phyloP scores from a whole-genome alignment of 2,113 vertebrate genomes.

The Egretta garzetta region DNA sequence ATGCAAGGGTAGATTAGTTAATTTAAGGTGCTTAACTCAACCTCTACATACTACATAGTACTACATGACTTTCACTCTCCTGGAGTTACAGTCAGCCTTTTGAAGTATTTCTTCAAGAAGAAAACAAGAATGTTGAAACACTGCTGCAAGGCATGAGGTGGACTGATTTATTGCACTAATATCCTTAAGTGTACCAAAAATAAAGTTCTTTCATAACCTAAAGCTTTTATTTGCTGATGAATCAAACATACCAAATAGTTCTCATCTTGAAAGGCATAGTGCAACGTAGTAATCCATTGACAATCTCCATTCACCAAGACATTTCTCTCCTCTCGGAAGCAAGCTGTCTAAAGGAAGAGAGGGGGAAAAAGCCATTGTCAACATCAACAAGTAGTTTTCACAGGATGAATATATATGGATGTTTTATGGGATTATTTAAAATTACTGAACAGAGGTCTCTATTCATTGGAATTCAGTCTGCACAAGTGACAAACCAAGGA shows the following conservation, averaged over 20 bases:
- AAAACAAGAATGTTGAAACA: neutral
- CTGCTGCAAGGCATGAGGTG: neutral
- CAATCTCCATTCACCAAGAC: slow-evolving; percentile 96
- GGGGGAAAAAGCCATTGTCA: neutral
- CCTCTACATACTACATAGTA: neutral
- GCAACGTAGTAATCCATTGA: slow-evolving; percentile 96
- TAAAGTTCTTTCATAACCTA: neutral
- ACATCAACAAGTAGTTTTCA: slow-evolving; percentile 9
- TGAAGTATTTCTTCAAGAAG: slow-evolving; percentile 15
- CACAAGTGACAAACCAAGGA: slow-evolving; percentile 8
- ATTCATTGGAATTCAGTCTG: slow-evolving; percentile 11
- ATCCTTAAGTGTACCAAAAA: neutral
- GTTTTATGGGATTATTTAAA: slow-evolving; percentile 50
- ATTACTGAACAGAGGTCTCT: slow-evolving; percentile 33
- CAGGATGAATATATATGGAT: slow-evolving; percentile 33
- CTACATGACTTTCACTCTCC: neutral
- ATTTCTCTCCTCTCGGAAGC: slow-evolving; percentile 93
- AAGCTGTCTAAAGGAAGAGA: slow-evolving; percentile 85
- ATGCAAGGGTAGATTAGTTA: neutral
- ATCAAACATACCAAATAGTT: slow-evolving; percentile 87
- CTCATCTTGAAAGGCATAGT: slow-evolving; percentile 98
- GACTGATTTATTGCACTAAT: neutral
- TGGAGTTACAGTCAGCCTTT: neutral
- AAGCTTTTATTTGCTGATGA: neutral
- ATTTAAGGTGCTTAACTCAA: neutral